Evolutionary conservation across 2,113 vertebrate species (phyloP).

Genomic region (Nibea coibor): DNA sequence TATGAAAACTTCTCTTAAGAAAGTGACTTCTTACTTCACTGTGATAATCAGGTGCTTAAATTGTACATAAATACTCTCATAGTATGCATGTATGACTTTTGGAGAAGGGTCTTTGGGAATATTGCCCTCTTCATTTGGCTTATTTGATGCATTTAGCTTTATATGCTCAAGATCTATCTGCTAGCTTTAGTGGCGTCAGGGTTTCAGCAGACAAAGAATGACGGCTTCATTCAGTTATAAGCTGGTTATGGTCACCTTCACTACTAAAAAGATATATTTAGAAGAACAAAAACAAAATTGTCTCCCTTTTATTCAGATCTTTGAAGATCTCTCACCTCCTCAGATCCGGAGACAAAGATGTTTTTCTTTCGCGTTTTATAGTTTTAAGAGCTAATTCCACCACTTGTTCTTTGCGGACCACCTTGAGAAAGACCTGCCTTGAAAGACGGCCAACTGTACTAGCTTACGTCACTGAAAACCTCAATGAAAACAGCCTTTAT

Average conservation of each 20-base stretch:
- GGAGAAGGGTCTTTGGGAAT: conserved; percentile 8
- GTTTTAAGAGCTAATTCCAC: conserved; percentile 60
- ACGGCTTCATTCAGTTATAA: conserved; percentile 79
- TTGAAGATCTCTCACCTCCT: conserved; percentile 81
- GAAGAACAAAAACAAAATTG: conserved; percentile 61
- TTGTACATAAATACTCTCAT: not conserved
- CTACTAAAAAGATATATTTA: conserved; percentile 64
- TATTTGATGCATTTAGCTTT: conserved; percentile 34
- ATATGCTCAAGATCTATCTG: conserved; percentile 4
- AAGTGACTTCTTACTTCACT: not conserved
- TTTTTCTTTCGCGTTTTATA: conserved; percentile 62
- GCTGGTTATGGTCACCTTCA: conserved; percentile 66
- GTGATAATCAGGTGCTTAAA: not conserved
- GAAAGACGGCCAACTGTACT: conserved; percentile 78
- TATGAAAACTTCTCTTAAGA: conserved; percentile 14
- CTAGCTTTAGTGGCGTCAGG: conserved; percentile 32
- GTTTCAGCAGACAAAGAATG: conserved; percentile 47
- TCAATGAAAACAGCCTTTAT: conserved; percentile 67
- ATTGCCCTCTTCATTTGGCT: conserved; percentile 38
- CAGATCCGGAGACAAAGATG: conserved; percentile 84
- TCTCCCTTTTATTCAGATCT: conserved; percentile 71
- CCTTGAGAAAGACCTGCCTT: conserved; percentile 83
- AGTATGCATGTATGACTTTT: conserved; percentile 30
- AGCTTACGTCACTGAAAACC: conserved; percentile 61
- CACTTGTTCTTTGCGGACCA: conserved; percentile 76